Percentiles rank a stretch among this genome's conserved stretches.
These are phyloP conservation scores for Megaceryle maxima DNA, from an alignment of 2,113 vertebrate genomes.

Conservation along the genomic window DNA sequence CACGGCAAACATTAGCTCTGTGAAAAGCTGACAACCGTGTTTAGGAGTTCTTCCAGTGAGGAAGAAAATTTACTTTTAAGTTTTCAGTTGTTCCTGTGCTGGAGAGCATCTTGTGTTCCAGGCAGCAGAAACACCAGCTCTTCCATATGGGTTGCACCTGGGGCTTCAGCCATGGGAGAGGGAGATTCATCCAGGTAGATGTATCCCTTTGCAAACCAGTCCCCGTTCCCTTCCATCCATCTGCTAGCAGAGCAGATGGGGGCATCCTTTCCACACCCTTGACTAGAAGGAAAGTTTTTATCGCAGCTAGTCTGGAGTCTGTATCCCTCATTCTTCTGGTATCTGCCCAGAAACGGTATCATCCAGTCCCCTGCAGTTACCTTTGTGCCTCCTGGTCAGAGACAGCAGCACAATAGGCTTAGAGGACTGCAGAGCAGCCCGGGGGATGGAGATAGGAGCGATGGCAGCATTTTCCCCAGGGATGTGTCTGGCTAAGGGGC, in stretches of 20 bases:
- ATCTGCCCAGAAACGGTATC: not conserved
- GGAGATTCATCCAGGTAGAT: not conserved
- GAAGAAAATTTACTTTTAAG: not conserved
- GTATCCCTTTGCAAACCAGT: not conserved
- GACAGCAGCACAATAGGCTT: not conserved
- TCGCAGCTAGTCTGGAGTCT: not conserved
- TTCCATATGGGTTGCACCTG: not conserved
- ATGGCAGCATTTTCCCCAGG: not conserved
- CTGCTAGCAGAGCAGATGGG: not conserved
- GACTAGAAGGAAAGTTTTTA: not conserved
- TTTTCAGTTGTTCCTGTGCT: not conserved
- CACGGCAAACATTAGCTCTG: not conserved
- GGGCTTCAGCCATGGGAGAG: not conserved
- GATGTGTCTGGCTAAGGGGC: conserved; percentile 5
- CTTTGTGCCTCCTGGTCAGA: not conserved
- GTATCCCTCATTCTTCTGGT: rapidly evolving
- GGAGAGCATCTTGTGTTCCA: not conserved
- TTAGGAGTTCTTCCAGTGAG: not conserved
- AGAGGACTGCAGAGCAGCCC: not conserved
- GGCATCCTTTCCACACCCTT: not conserved
- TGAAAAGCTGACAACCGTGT: not conserved
- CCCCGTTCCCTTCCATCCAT: not conserved
- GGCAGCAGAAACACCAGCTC: not conserved
- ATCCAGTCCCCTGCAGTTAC: not conserved
- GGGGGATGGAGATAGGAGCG: not conserved